Evolutionary conservation across 1,140 invertebrate genomes (phyloP), one percentile per base, ranked within the genome.

Genomic region (Trichoplusia ni): DNA sequence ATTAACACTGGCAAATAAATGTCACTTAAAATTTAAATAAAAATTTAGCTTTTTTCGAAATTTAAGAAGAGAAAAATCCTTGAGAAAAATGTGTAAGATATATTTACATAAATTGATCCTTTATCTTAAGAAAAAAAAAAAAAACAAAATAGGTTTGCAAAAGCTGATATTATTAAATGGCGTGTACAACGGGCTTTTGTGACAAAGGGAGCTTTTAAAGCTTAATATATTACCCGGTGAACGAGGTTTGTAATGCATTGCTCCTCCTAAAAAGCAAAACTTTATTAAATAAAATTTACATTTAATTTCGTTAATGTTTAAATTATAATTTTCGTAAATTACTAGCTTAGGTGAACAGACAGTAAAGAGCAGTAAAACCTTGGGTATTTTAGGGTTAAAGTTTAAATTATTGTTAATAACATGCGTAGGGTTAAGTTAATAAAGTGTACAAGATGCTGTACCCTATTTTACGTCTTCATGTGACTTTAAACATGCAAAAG

Each of bases 211-310:
- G 69, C 67, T 31, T 59, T 40, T 9, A 46, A 42, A 42, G 7
- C 18, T 23, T 42, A n/a, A n/a, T 63, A 67, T 63, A 58, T 64
- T 88, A 89, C 86, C 86, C 70, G 84, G 74, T 46, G 78, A 80
- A 61, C 84, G 81, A 71, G 83, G 87, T 66, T 83, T 82, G 77
- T 87, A 90, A 75, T 86, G 76, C 72, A 86, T 80, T 31, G 78
- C 84, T 75, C 78, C 84, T 80, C 85, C 87, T 89, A 88, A 75
- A 89, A 88, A 74, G 53, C 73, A 76, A 80, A 70, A 74, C 23
- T 46, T 46, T n/a, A 11, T 46, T 60, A 60, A 27, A 54, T 31
- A 31, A 47, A 47, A 47, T 2, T 47, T 29, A 31, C 11, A 42
- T 14, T 4, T 11, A 21, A 19, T 13, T 27, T 1, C 27, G 6